Percentiles rank a stretch among this genome's conserved stretches.
Evolutionary conservation across 2,113 vertebrate species (phyloP).

Genomic region (Cepphus grylle): DNA sequence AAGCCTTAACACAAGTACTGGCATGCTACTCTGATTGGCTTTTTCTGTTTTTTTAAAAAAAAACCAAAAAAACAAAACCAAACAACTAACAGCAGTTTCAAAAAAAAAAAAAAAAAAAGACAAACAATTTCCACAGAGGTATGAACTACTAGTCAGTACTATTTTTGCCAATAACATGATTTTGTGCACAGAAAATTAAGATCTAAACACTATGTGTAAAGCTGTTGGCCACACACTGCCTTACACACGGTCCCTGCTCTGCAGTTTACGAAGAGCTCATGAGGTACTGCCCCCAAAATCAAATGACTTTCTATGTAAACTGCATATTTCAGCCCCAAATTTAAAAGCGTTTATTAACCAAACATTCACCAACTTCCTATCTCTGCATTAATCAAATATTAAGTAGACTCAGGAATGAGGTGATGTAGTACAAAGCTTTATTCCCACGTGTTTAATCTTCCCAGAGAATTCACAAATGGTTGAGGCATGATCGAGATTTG

Average conservation of each 20-base stretch:
- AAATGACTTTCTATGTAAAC: not conserved
- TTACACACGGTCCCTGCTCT: not conserved
- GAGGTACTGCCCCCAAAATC: not conserved
- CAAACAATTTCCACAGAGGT: not conserved
- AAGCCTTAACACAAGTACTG: not conserved
- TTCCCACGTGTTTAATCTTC: not conserved
- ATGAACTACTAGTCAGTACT: not conserved
- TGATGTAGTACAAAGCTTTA: not conserved
- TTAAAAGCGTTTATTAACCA: not conserved
- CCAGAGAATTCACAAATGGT: not conserved
- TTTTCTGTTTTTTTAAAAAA: not conserved
- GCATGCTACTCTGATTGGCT: not conserved
- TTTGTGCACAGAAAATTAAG: not conserved
- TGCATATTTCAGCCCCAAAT: not conserved
- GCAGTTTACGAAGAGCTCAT: not conserved
- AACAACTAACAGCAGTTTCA: not conserved
- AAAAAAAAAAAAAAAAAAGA: not conserved
- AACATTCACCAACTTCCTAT: not conserved
- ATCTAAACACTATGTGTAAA: not conserved
- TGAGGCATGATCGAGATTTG: not conserved
- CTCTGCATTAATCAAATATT: conserved; percentile 21
- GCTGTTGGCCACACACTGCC: not conserved
- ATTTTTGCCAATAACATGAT: not conserved
- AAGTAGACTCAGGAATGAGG: conserved; percentile 6
- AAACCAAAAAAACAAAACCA: not conserved